phyloP scores from a whole-genome alignment of 1,140 invertebrate species.

The Agrypnia vestita region DNA sequence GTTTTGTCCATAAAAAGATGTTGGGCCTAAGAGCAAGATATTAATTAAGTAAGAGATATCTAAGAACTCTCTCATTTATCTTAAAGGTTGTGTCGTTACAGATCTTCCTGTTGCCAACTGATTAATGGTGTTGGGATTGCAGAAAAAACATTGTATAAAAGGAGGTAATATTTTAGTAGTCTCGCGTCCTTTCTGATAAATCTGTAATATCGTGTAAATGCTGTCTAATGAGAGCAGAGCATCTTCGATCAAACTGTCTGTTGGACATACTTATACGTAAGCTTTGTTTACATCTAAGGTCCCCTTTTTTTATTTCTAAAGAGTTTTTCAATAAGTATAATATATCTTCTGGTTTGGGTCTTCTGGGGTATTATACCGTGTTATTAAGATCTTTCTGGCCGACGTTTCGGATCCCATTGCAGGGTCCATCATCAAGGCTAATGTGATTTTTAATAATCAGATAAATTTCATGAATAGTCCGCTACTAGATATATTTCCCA shows the following conservation, averaged over 20 bases:
- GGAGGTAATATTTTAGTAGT: slow-evolving; percentile 9
- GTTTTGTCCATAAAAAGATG: no score
- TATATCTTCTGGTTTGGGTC: no score
- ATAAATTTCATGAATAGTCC: no score
- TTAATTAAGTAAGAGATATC: slow-evolving; percentile 18
- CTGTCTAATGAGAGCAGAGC: neutral
- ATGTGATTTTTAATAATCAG: no score
- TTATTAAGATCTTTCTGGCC: no score
- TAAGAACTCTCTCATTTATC: slow-evolving; percentile 13
- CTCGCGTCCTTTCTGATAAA: neutral
- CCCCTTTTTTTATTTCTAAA: no score
- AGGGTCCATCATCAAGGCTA: no score
- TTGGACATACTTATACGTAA: neutral
- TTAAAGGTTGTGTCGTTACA: slow-evolving; percentile 5
- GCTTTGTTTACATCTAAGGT: no score
- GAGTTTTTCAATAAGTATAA: no score
- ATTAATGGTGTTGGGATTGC: slow-evolving; percentile 33
- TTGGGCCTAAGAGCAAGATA: neutral
- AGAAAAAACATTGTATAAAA: neutral
- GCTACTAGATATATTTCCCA: no score
- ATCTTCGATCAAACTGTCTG: slow-evolving; percentile 15
- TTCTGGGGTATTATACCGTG: no score
- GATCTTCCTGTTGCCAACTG: slow-evolving; percentile 10
- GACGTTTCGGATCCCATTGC: no score
- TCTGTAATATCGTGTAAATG: slow-evolving; percentile 21